Conservation (phyloP, 2,888 invertebrate species). For the Petrophora chlorosata region DNA sequence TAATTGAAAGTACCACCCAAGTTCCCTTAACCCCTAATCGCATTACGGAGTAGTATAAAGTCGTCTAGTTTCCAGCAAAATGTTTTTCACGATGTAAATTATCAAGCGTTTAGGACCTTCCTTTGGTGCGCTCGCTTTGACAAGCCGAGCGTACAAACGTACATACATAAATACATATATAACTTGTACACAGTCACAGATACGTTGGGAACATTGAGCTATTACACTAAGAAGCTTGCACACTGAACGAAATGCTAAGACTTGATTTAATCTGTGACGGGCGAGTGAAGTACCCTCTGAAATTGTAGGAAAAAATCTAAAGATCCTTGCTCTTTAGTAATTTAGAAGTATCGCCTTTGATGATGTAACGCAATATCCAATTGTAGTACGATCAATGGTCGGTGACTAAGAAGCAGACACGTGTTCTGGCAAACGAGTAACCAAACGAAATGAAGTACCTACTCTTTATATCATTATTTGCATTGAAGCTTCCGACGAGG, state of each 20-base stretch:
- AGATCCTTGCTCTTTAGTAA: no score
- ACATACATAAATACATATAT: constrained; percentile 2
- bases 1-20: not conserved
- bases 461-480: not conserved
- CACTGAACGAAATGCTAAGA: no score
- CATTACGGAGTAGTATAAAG: not conserved
- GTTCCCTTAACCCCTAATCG: not conserved
- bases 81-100: constrained; percentile 10
- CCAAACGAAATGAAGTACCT: constrained; percentile 1
- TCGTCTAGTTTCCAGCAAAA: constrained; percentile 1
- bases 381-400: no score
- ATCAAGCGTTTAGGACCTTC: constrained; percentile 11
- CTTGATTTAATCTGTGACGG: no score
- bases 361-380: no score
- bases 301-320: no score
- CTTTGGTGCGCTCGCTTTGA: constrained; percentile 12
- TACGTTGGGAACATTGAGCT: no score
- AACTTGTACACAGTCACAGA: no score
- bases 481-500: not conserved
- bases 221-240: no score
- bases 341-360: no score
- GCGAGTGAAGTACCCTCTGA: no score
- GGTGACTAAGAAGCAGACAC: not conserved
- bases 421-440: not conserved
- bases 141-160: constrained; percentile 12